Evolutionary conservation across 2,113 vertebrate species (phyloP).

Genomic region (Albula glossodonta): DNA sequence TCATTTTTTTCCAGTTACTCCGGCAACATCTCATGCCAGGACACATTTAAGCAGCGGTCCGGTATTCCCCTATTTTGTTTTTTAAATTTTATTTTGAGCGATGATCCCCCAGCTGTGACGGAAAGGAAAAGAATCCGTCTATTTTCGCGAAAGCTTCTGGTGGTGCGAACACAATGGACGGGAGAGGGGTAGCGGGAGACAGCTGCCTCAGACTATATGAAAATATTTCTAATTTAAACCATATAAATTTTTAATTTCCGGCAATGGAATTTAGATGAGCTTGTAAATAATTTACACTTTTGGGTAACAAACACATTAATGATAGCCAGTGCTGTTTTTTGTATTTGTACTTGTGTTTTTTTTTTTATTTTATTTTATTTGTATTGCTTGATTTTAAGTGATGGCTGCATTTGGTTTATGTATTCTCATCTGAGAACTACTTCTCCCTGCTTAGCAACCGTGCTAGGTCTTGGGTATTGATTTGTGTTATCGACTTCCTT

Average conservation of each 20-base stretch:
- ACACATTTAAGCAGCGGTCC: neutral
- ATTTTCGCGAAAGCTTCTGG: neutral
- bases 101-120: neutral
- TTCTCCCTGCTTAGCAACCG: neutral
- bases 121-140: neutral
- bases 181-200: neutral
- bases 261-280: constrained; percentile 8
- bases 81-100: neutral
- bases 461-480: neutral
- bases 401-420: neutral
- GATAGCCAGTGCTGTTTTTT: neutral
- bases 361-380: neutral
- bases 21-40: neutral
- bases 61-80: neutral
- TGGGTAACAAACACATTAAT: constrained; percentile 13
- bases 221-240: constrained; percentile 17
- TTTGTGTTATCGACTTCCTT: neutral
- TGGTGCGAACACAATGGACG: neutral
- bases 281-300: constrained; percentile 18
- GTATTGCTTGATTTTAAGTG: neutral
- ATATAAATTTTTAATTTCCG: constrained; percentile 1
- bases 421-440: neutral
- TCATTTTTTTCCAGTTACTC: neutral
- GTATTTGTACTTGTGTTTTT: neutral
- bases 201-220: constrained; percentile 13